Conservation (phyloP, 2,797 vertebrate genomes). For the Poecilia gillii region DNA sequence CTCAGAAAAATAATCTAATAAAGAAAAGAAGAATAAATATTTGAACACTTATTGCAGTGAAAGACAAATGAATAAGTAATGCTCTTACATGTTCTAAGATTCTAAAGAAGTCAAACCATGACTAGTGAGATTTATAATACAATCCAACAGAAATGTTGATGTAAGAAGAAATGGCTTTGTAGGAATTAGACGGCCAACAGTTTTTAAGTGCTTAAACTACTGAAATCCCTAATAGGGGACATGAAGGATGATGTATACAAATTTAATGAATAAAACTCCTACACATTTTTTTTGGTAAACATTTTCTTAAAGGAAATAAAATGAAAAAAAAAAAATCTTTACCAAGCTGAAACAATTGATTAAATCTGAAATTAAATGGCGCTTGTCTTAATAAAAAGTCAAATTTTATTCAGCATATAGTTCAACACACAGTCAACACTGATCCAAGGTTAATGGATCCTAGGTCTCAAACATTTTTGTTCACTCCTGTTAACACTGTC, state of each 20-base stretch:
- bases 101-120: neutral
- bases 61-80: slow-evolving; percentile 18
- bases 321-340: neutral
- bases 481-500: neutral
- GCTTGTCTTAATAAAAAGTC: slow-evolving; percentile 32
- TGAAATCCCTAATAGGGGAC: neutral
- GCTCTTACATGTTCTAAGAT: neutral
- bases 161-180: neutral
- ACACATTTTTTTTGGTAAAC: neutral
- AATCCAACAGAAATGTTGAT: neutral
- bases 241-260: neutral
- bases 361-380: slow-evolving; percentile 2
- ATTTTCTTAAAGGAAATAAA: neutral
- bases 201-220: neutral
- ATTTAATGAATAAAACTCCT: neutral
- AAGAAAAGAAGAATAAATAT: slow-evolving; percentile 30
- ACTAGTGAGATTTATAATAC: neutral
- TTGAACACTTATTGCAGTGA: slow-evolving; percentile 5
- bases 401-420: neutral
- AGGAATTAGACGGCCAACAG: neutral
- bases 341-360: neutral
- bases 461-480: neutral
- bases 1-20: slow-evolving; percentile 92
- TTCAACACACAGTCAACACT: neutral
- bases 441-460: slow-evolving; percentile 12